Evolutionary conservation across 2,797 vertebrate genomes (phyloP), one percentile per base, ranked within the genome.

Genomic region (Botia kubotai): DNA sequence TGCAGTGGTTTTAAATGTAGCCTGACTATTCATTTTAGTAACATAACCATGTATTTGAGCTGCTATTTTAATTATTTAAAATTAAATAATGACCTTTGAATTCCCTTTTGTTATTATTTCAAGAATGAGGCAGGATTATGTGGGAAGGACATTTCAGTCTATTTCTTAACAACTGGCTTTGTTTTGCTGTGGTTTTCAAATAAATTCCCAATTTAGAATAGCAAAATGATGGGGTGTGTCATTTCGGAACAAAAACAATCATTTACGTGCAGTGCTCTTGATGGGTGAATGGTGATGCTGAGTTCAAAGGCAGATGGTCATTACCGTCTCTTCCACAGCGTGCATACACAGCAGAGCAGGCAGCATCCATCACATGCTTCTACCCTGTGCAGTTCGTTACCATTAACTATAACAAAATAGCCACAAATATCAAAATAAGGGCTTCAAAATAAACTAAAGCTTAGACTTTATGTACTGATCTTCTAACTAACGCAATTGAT

Each of bases 161-260:
- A 63, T 60, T 62, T 68, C 63, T 81, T 82, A 73, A 86, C 87
- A 4, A 26, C 33, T 86, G 57, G 77, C 86, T 89, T 71, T 69
- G 85, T 91, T 90, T 87, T 86, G 48, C 73, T 88, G 87, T 83
- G 90, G 87, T 89, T 88, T 88, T 88, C 85, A 86, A 89, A 87
- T 89, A 90, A 91, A 89, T 89, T 90, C 93, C 87, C 90, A 89
- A 88, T 92, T 91, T 88, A 88, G 87, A 86, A 87, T 84, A 86
- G 87, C 83, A 88, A 88, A 90, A 91, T 93, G 87, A 93, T 88
- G 90, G 90, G 91, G 90, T 91, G 90, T 92, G 90, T 94, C 86
- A 89, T 93, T 88, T 88, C 88, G 84, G 82, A 91, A 91, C 88
- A 89, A 83, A 89, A 89, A 81, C 89, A 91, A 92, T 87, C n/a